Base-by-base conservation (phyloP, 2,113 vertebrate genomes). In the Oophaga pumilio region DNA sequence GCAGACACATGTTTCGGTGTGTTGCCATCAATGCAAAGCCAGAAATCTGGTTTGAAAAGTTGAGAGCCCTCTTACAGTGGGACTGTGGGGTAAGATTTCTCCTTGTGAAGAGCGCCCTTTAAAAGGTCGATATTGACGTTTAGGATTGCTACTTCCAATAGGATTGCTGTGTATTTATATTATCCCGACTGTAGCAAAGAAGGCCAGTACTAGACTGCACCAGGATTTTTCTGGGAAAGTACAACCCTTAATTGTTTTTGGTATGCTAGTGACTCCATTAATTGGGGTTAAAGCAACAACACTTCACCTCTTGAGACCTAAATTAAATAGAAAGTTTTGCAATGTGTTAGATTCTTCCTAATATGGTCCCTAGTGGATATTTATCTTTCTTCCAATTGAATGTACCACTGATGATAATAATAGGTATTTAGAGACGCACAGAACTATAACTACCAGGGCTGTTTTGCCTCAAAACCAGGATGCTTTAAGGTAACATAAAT, bases 241-340 rank as follows among this genome's bases (percentile, higher is more conserved):
- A 69, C 22, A n/a, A 49, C 6, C 71, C 59, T 33, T 62, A 77
- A 82, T 74, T 82, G 68, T 26, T 87, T 60, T 73, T 62, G 86
- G 78, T 74, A 87, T 87, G 78, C 68, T 87, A 87, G 82, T 87
- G 86, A 87, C 62, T 71, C 28, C 86, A 82, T 87, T 87, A 87
- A 81, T 87, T 59, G 68, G 78, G 86, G 78, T 71, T 87, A 87
- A 87, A 87, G 56, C 53, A 82, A 87, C 86, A 87, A 69, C 53
- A 62, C 78, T 82, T 82, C 78, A 82, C 78, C 86, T 82, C 86
- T 74, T 33, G 86, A 82, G 68, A 82, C 86, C 86, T 62, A 52
- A 64, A 62, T 62, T 71, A 82, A 82, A 87, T 74, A 53, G 78
- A 73, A 74, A 82, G 64, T 43, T 62, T 82, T 57, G 68, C 53